A percentile compares a stretch with the other conserved stretches of the same genome.
Evolutionary conservation across 2,797 vertebrate species (phyloP).

Genomic region (Neostethus bicornis): DNA sequence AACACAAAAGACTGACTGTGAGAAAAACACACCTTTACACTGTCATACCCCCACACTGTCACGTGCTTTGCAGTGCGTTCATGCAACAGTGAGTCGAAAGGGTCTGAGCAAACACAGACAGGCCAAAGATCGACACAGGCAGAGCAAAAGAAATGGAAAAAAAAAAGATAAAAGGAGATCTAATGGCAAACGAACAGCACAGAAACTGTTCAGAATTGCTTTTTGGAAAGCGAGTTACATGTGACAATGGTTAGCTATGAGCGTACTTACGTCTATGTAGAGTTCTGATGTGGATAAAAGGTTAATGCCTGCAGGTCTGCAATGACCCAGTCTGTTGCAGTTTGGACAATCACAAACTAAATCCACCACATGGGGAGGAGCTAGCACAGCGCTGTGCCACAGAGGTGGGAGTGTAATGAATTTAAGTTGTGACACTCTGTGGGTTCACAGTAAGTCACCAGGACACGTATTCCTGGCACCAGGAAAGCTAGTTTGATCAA

Average conservation of each 20-base stretch:
- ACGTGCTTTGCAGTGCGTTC: conserved; percentile 58
- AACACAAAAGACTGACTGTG: conserved; percentile 23
- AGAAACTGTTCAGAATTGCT: background rate
- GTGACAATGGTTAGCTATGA: background rate
- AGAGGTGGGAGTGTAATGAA: conserved; percentile 25
- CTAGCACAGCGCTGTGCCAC: conserved; percentile 3
- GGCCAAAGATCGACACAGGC: conserved; percentile 65
- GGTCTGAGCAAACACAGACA: conserved; percentile 77
- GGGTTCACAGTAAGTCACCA: background rate
- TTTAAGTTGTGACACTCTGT: background rate
- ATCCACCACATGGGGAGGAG: conserved; percentile 54
- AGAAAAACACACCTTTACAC: conserved; percentile 48
- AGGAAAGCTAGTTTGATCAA: too few relatives aligned
- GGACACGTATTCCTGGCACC: too few relatives aligned
- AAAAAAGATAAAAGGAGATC: conserved; percentile 4
- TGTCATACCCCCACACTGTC: conserved; percentile 41
- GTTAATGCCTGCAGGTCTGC: conserved; percentile 44
- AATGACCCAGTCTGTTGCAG: conserved; percentile 42
- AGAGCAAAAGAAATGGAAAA: conserved; percentile 14
- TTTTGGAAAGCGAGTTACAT: conserved; percentile 3
- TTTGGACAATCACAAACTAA: conserved; percentile 55
- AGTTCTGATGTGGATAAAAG: conserved; percentile 31
- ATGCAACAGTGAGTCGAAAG: conserved; percentile 70
- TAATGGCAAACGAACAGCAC: background rate
- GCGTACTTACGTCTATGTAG: conserved; percentile 49